phyloP scores from a whole-genome alignment of 2,113 vertebrate species.

The Bettongia penicillata region DNA sequence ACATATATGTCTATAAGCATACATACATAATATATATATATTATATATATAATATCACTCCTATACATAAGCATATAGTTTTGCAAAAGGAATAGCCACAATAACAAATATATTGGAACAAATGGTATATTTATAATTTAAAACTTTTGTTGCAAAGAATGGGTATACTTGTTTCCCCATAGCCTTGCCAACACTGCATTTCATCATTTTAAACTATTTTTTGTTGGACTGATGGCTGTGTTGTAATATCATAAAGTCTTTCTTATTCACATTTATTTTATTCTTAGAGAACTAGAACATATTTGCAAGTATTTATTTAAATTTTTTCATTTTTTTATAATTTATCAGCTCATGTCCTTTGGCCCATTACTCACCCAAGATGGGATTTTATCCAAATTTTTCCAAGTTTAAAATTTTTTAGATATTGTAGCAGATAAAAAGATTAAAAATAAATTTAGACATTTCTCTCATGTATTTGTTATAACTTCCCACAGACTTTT shows the following conservation, averaged over 20 bases:
- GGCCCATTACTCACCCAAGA: neutral
- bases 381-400: neutral
- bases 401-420: neutral
- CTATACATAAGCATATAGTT: neutral
- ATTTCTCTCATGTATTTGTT: neutral
- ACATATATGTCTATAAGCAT: neutral
- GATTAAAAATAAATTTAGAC: neutral
- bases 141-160: neutral
- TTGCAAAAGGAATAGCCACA: neutral
- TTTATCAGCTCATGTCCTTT: neutral
- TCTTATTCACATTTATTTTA: neutral
- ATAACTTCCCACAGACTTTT: neutral
- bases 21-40: too few species aligned
- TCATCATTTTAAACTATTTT: neutral
- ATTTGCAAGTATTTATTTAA: neutral
- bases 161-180: neutral
- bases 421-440: neutral
- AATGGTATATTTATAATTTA: neutral
- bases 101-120: neutral
- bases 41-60: neutral
- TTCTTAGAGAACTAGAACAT: neutral
- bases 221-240: neutral
- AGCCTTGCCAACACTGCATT: neutral
- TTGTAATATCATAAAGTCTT: neutral
- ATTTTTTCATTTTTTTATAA: neutral